A percentile compares a stretch with the other conserved stretches of the same genome.
Conservation (phyloP, 2,113 vertebrate genomes). For the Eptesicus fuscus region DNA sequence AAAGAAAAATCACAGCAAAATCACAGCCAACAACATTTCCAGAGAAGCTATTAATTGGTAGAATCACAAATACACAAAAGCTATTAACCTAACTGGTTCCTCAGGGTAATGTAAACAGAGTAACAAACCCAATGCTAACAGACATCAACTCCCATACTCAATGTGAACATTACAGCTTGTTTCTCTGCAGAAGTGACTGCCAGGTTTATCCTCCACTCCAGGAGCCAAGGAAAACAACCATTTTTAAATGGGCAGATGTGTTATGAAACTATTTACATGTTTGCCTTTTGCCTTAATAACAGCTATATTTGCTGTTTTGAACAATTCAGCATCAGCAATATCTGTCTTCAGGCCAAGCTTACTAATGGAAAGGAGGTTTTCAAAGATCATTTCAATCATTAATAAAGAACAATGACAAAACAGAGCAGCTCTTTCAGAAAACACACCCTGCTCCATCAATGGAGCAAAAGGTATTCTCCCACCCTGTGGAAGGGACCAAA, state of each 20-base stretch:
- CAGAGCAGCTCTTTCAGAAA: not conserved
- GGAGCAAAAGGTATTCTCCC: not conserved
- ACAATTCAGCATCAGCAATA: not conserved
- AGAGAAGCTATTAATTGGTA: constrained; percentile 28
- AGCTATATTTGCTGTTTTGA: not conserved
- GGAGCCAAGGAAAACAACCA: rapidly evolving
- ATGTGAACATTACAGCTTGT: not conserved
- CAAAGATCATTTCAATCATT: not conserved
- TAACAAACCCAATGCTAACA: not conserved
- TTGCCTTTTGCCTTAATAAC: constrained; percentile 17
- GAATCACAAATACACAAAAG: constrained; percentile 38
- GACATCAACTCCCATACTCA: not conserved
- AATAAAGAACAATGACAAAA: not conserved
- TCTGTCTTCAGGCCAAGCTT: not conserved
- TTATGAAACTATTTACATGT: not conserved
- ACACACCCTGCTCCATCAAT: not conserved
- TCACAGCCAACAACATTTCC: constrained; percentile 11
- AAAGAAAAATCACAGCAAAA: not conserved
- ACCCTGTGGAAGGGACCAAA: not conserved
- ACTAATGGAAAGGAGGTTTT: not conserved
- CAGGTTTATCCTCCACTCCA: not conserved
- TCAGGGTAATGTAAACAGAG: not conserved
- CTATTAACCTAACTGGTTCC: constrained; percentile 29
- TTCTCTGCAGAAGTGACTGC: not conserved
- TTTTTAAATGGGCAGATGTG: not conserved